phyloP scores from a whole-genome alignment of 2,113 vertebrate genomes.

The Aptenodytes forsteri region DNA sequence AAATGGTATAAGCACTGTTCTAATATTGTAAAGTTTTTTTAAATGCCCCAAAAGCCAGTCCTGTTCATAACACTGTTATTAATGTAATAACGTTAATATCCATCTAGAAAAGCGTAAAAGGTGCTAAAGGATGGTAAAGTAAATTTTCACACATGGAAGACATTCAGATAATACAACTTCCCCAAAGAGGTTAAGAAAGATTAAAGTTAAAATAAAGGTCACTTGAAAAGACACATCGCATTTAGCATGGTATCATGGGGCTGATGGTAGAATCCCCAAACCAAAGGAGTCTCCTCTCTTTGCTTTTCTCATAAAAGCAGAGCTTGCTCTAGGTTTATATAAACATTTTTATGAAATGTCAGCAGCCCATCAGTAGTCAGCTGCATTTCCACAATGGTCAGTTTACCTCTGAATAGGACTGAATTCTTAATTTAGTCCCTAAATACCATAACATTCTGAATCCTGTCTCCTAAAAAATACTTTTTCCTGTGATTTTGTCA shows the following conservation, averaged over 20 bases:
- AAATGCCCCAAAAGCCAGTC: background rate
- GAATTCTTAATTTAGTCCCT: background rate
- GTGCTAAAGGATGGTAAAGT: background rate
- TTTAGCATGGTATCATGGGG: background rate
- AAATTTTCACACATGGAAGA: background rate
- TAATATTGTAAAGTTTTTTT: background rate
- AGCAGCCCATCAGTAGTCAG: background rate
- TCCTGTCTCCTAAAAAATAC: background rate
- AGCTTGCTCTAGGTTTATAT: background rate
- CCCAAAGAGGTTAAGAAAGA: background rate
- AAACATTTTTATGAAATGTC: background rate
- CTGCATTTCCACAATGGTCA: background rate
- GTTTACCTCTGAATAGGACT: background rate
- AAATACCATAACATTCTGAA: background rate
- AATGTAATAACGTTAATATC: background rate
- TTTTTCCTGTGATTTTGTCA: background rate
- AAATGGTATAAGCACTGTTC: background rate
- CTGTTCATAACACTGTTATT: background rate
- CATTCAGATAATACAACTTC: background rate
- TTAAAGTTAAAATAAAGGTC: slow-evolving; percentile 27
- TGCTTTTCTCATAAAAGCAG: background rate
- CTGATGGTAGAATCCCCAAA: background rate
- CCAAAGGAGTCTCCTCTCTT: background rate
- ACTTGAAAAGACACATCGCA: background rate
- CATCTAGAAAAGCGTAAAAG: background rate